Base-by-base conservation (phyloP, 2,797 vertebrate genomes). In the Trachops cirrhosus region DNA sequence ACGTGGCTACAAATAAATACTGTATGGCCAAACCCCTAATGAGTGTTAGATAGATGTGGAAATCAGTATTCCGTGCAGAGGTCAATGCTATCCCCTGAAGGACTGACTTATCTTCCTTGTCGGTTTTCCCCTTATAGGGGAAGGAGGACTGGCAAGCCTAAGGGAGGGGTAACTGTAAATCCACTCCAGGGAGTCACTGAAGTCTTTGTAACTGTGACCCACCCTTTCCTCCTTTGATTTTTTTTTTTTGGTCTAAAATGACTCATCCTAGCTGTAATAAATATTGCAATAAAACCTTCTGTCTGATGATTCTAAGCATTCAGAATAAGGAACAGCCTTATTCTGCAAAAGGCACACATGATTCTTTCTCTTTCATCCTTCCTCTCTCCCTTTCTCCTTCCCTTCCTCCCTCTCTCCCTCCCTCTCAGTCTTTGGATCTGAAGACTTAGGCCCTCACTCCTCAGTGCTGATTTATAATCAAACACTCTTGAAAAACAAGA, bases 401-500 rank as follows among this genome's bases (percentile, higher is more conserved):
- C 71, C 41, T 59, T 18, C 26, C 29, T 78, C 18, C 34, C 9
- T 70, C n/a, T 16, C 34, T 52, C 34, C 26, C 32, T 79, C 19
- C 37, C 10, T 70, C 32, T 18, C 41, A 32, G 41, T 54, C 37
- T 44, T 29, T 82, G 22, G 26, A 64, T 80, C 50, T 79, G 18
- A 95, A 54, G 34, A 52, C n/a, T 50, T 10, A 79, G 21, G 32
- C 34, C 46, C 8, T 77, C 16, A 37, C 57, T 10, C 29, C 11
- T 14, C n/a, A 57, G 37, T 37, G 41, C 24, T 52, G 8, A 54
- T 86, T 86, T 0, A 0, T 57, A 82, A 97, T 91, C 74, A 0
- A 0, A 5, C 90, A 71, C 62, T 97, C 95, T 54, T 92, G 93
- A 91, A 96, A 95, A 97, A 95, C 41, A 86, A 62, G 91, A 97